Evolutionary conservation across 1,140 invertebrate genomes (phyloP).

Genomic region (Drosophila kurseongensis): DNA sequence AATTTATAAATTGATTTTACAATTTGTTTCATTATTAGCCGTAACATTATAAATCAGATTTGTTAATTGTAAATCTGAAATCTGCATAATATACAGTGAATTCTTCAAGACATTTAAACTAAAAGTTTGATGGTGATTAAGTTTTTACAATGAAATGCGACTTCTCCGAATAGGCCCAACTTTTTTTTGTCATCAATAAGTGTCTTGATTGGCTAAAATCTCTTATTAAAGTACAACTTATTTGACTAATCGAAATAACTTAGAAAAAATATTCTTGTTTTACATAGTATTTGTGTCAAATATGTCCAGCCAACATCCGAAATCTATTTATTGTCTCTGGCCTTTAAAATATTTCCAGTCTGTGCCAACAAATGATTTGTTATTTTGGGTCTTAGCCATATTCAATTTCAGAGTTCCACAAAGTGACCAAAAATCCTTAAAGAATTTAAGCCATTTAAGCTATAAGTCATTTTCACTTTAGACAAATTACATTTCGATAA

Average conservation of each 20-base stretch:
- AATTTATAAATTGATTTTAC: no score
- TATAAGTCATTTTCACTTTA: slow-evolving; percentile 65
- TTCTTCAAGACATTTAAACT: neutral
- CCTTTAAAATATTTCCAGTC: neutral
- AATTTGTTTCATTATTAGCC: no score
- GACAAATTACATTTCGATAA: slow-evolving; percentile 70
- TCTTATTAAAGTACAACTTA: neutral
- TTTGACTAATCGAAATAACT: neutral
- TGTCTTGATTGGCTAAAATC: neutral
- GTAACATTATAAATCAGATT: no score
- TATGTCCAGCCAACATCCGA: neutral
- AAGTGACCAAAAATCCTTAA: slow-evolving; percentile 31
- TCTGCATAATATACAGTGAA: neutral
- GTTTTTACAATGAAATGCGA: no score
- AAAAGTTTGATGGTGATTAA: no score
- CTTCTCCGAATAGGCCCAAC: neutral
- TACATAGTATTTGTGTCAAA: neutral
- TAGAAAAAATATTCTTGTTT: no score
- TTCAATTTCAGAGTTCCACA: slow-evolving; percentile 21
- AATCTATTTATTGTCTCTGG: slow-evolving; percentile 13
- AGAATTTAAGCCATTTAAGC: slow-evolving; percentile 41
- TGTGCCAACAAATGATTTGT: slow-evolving; percentile 23
- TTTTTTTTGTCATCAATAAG: neutral
- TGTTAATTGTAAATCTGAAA: no score
- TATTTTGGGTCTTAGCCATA: slow-evolving; percentile 8